A percentile compares a stretch with the other conserved stretches of the same genome.
Evolutionary conservation across 2,888 invertebrate genomes (phyloP).

Genomic region (Noctuana brunneofusca): DNA sequence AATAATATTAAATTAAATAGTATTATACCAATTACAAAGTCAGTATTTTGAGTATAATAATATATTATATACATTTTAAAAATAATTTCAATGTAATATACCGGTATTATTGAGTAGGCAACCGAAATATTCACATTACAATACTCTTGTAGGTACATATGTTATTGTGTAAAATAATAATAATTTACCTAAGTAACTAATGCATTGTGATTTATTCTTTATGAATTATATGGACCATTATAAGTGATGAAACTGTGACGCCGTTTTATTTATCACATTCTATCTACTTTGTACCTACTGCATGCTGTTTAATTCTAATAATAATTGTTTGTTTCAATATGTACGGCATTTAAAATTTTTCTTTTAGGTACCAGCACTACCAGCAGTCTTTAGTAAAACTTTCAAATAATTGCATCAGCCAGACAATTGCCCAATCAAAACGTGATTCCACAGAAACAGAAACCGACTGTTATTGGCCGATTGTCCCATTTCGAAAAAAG

Average conservation of each 20-base stretch:
- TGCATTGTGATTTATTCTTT: slow-evolving; percentile 78
- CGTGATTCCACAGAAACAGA: background rate
- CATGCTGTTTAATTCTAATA: too few species aligned
- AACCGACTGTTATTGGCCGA: background rate
- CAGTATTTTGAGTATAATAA: slow-evolving; percentile 36
- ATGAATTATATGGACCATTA: slow-evolving; percentile 80
- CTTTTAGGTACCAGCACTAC: too few species aligned
- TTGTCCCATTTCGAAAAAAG: background rate
- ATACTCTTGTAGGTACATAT: slow-evolving; percentile 64
- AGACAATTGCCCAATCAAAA: too few species aligned
- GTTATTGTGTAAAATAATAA: slow-evolving; percentile 55
- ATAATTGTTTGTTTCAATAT: too few species aligned
- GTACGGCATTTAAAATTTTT: too few species aligned
- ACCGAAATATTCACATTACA: slow-evolving; percentile 50
- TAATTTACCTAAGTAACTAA: slow-evolving; percentile 56
- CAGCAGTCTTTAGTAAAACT: slow-evolving; percentile 45
- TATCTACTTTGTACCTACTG: background rate
- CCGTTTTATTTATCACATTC: slow-evolving; percentile 49
- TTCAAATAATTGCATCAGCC: slow-evolving; percentile 60
- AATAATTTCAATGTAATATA: slow-evolving; percentile 41
- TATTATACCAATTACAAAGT: slow-evolving; percentile 26
- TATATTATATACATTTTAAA: background rate
- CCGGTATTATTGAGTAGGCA: slow-evolving; percentile 44
- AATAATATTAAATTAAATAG: slow-evolving; percentile 2
- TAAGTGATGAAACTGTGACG: slow-evolving; percentile 54